Evolutionary conservation across 2,113 vertebrate genomes (phyloP).

Genomic region (Alligator sinensis): DNA sequence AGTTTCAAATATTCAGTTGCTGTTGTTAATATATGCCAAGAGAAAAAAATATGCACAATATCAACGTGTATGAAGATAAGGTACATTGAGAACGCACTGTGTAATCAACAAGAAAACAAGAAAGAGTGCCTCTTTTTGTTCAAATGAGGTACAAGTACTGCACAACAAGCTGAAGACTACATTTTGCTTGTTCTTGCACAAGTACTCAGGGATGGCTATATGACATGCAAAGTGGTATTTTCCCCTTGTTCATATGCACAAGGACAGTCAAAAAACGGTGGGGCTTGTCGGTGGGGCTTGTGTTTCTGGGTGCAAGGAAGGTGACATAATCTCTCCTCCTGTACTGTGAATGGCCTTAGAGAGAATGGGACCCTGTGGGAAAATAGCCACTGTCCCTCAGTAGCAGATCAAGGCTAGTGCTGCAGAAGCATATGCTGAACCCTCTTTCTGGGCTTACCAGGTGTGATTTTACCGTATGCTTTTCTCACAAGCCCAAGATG

Average conservation of each 20-base stretch:
- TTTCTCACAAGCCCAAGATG: not conserved
- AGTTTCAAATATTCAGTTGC: conserved; percentile 39
- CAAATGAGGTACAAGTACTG: not conserved
- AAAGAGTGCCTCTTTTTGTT: not conserved
- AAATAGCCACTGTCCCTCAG: not conserved
- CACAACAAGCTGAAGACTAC: not conserved
- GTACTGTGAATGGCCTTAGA: not conserved
- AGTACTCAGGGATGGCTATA: accelerated
- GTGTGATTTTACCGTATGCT: not conserved
- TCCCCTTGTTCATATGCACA: no score
- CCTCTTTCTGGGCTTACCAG: not conserved
- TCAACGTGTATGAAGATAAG: not conserved
- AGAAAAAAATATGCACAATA: not conserved
- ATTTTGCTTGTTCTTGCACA: not conserved
- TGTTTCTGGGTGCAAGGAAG: not conserved
- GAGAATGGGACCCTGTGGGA: no score
- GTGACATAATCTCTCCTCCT: not conserved
- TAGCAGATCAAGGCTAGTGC: not conserved
- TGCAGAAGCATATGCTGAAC: not conserved
- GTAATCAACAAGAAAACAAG: not conserved
- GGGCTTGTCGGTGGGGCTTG: not conserved
- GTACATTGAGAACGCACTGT: not conserved
- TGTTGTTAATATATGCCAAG: not conserved
- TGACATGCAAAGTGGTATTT: not conserved
- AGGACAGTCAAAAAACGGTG: not conserved